These are phyloP conservation scores for Azorinus chamasolen DNA, from an alignment of 2,888 invertebrate species.

Conservation along the genomic window DNA sequence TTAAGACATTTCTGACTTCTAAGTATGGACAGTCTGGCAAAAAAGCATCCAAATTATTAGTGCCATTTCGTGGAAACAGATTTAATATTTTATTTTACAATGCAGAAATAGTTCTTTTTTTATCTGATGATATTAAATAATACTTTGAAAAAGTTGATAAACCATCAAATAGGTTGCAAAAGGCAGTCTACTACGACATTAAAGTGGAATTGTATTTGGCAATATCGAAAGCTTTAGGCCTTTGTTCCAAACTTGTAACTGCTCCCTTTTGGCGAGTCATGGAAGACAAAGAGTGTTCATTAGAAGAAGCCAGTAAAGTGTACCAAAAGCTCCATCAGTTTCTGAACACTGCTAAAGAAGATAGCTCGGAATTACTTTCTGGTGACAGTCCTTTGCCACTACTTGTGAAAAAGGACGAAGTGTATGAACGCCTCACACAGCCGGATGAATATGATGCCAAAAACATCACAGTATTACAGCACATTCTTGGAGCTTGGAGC, in stretches of 20 bases:
- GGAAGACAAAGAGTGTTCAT: slow-evolving; percentile 28
- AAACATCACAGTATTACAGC: slow-evolving; percentile 6
- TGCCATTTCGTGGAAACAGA: slow-evolving; percentile 28
- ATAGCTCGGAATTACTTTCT: slow-evolving; percentile 16
- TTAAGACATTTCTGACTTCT: slow-evolving; percentile 20
- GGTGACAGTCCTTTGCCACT: slow-evolving; percentile 25
- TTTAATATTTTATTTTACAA: slow-evolving; percentile 46
- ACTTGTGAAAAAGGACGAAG: slow-evolving; percentile 13
- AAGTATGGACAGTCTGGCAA: background rate
- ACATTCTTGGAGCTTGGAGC: slow-evolving; percentile 20
- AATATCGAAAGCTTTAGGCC: slow-evolving; percentile 12
- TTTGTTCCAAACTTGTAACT: slow-evolving; percentile 35
- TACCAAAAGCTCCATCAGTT: slow-evolving; percentile 20
- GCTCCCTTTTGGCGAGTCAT: slow-evolving; percentile 40
- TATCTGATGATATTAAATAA: slow-evolving; percentile 32
- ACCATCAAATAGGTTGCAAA: slow-evolving; percentile 24
- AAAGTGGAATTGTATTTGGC: background rate
- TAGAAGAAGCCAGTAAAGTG: slow-evolving; percentile 22
- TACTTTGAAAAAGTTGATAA: slow-evolving; percentile 28
- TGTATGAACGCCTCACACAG: slow-evolving; percentile 14
- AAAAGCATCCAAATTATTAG: slow-evolving; percentile 10
- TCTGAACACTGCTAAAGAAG: slow-evolving; percentile 12
- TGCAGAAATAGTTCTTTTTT: slow-evolving; percentile 26
- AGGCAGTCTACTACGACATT: slow-evolving; percentile 16
- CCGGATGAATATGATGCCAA: slow-evolving; percentile 10